Evolutionary conservation across 2,888 invertebrate genomes (phyloP), one percentile per base, ranked within the genome.

Genomic region (Leptinotarsa juncta): DNA sequence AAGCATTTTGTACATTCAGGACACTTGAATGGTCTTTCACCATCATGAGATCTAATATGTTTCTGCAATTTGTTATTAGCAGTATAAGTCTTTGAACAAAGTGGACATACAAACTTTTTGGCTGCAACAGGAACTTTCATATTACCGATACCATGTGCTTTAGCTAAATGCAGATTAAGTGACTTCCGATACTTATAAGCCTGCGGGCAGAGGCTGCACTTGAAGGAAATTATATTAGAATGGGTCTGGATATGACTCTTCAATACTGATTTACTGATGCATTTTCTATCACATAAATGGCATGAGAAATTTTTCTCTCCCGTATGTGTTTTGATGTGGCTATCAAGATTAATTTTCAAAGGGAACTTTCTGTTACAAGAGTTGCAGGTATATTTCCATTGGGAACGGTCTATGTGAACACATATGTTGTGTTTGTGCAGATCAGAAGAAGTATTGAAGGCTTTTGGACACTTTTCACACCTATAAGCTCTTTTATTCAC

Each of bases 91-190:
- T 85, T 86, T 0, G 84, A 83, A 68, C 86, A 86, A 26, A 85
- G 73, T 67, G 83, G 83, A 71, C 86, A 86, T 60, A 83, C 79
- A 69, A 90, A 83, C 88, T 89, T 83, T 89, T 90, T 84, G 87
- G 90, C 80, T 87, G 89, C 12, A 85, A 88, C 42, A 87, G 90
- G 76, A 88, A 89, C 70, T 89, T 90, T 71, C 84, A 88, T 80
- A 16, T 71, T 72, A 85, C 86, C 82, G 86, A 89, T 66, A 84
- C 80, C 79, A 88, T 89, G 84, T 88, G 90, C 79, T 74, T 89
- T 89, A 55, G 87, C 89, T 84, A 91, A 90, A 80, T 91, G 91
- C 77, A 90, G 89, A 20, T 89, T 87, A 80, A 89, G 89, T 0
- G 87, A 80, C 3, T 89, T 89, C 79, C 89, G 82, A 1, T 90